Evolutionary conservation across 2,113 vertebrate species (phyloP).

Genomic region (Rhagologus leucostigma): DNA sequence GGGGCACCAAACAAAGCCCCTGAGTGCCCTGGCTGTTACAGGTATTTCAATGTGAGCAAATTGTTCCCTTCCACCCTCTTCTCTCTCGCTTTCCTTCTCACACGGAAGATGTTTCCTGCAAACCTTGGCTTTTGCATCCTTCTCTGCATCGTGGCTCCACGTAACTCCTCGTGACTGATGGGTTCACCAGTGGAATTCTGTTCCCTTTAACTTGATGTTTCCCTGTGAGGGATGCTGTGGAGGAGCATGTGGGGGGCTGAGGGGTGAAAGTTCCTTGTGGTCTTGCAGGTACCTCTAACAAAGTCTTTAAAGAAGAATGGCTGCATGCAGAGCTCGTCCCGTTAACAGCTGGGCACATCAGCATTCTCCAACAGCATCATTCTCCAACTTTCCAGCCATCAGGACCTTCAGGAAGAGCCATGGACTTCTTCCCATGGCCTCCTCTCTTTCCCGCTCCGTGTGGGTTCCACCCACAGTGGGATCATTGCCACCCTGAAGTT

Average conservation of each 20-base stretch:
- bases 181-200: background rate
- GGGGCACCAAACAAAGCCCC: conserved; percentile 87
- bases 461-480: background rate
- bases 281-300: conserved; percentile 23
- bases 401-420: background rate
- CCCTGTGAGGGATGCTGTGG: background rate
- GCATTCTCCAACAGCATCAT: background rate
- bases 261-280: background rate
- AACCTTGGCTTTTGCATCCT: conserved; percentile 55
- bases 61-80: background rate
- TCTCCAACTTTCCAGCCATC: background rate
- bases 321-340: background rate
- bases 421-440: background rate
- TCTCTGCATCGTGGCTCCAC: conserved; percentile 29
- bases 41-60: conserved; percentile 78
- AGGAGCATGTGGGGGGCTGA: background rate
- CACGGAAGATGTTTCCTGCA: background rate
- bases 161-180: background rate
- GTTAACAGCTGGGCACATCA: conserved; percentile 8
- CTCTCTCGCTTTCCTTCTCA: background rate
- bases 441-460: background rate
- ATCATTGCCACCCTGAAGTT: background rate
- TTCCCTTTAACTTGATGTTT: background rate
- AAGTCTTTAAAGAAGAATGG: background rate
- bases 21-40: conserved; percentile 90